A percentile compares a stretch with the other conserved stretches of the same genome.
Evolutionary conservation across 2,888 invertebrate species (phyloP).

Genomic region (Cephus rjabovi): DNA sequence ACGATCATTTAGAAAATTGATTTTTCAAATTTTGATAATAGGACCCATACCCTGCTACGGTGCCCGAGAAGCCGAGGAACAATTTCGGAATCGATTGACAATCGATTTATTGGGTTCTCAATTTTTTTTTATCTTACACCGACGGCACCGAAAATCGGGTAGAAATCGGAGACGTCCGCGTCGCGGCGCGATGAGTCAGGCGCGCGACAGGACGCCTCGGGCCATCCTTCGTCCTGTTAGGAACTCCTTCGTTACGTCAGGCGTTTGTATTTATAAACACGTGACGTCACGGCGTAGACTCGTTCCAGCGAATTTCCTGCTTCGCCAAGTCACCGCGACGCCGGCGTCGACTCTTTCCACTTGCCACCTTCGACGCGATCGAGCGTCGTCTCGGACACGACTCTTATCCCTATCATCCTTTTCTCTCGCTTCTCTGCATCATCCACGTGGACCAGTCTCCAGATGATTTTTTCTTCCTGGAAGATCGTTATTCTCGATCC

Average conservation of each 20-base stretch:
- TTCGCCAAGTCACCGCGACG: neutral
- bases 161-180: neutral
- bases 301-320: constrained; percentile 6
- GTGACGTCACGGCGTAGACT: constrained; percentile 28
- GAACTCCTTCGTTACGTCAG: constrained; percentile 40
- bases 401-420: too few species aligned
- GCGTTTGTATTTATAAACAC: constrained; percentile 40
- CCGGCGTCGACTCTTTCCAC: neutral
- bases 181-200: constrained; percentile 11
- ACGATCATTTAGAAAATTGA: neutral
- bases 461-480: neutral
- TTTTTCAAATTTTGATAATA: neutral
- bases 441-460: neutral
- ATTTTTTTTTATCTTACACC: neutral
- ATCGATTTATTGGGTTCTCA: neutral
- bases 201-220: constrained; percentile 42
- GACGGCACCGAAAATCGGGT: neutral
- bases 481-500: neutral
- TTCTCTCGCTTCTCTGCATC: neutral
- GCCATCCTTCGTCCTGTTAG: constrained; percentile 44
- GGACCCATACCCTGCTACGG: neutral
- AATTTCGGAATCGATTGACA: too few species aligned
- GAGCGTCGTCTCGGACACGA: neutral
- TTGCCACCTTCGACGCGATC: neutral
- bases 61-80: neutral